Evolutionary conservation across 2,113 vertebrate species (phyloP).

Genomic region (Tachysurus fulvidraco): DNA sequence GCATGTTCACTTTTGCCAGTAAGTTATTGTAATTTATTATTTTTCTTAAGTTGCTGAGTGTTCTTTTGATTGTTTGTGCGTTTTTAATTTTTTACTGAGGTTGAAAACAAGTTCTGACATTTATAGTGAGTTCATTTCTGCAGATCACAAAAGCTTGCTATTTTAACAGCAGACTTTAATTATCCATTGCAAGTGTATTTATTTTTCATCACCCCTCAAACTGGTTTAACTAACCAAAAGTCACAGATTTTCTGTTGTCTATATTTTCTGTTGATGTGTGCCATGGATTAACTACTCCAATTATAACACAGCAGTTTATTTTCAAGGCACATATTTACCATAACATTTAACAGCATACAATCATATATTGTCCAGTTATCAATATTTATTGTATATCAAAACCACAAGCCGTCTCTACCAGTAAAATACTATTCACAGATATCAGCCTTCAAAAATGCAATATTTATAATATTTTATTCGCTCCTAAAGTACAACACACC

Average conservation of each 20-base stretch:
- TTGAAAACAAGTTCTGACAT: too few relatives aligned
- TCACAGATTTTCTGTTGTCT: not conserved
- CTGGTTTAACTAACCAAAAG: not conserved
- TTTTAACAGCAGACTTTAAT: too few relatives aligned
- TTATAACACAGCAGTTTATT: not conserved
- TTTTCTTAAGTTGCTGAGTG: too few relatives aligned
- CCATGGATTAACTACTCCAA: not conserved
- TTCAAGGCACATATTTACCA: not conserved
- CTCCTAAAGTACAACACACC: conserved; percentile 12
- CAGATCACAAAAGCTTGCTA: too few relatives aligned
- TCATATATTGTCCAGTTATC: not conserved
- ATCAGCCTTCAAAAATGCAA: conserved; percentile 12
- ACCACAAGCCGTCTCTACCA: not conserved
- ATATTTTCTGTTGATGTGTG: not conserved
- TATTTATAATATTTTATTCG: not conserved
- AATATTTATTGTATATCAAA: conserved; percentile 40
- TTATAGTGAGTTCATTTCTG: too few relatives aligned
- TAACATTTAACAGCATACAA: not conserved
- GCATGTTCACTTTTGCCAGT: too few relatives aligned
- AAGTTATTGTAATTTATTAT: too few relatives aligned
- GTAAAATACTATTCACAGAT: not conserved
- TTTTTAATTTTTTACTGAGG: too few relatives aligned
- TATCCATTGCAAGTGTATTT: too few relatives aligned
- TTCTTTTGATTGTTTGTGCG: too few relatives aligned
- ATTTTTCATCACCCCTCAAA: not conserved